A percentile compares a stretch with the other conserved stretches of the same genome.
Conservation (phyloP, 2,113 vertebrate species). For the Burhinus oedicnemus region DNA sequence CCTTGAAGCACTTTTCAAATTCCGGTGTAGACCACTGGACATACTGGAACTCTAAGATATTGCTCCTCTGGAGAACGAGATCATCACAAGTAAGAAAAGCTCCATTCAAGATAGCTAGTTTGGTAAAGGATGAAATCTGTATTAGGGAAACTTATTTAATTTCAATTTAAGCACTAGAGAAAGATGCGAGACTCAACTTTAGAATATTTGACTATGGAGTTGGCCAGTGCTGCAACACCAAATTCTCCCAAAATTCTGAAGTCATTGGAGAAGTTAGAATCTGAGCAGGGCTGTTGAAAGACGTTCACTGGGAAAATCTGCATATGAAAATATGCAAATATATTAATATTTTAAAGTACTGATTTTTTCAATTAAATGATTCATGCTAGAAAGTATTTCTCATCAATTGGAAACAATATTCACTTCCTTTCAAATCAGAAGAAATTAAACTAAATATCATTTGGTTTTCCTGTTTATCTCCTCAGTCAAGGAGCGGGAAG, state of each 20-base stretch:
- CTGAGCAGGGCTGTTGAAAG: not conserved
- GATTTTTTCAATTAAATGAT: constrained; percentile 43
- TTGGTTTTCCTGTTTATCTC: constrained; percentile 40
- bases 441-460: constrained; percentile 49
- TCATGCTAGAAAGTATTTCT: constrained; percentile 35
- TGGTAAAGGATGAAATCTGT: not conserved
- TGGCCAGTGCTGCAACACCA: not conserved
- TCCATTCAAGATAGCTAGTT: not conserved
- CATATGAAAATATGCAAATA: constrained; percentile 51
- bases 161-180: not conserved
- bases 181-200: not conserved
- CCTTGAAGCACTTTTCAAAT: not conserved
- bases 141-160: not conserved
- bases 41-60: not conserved
- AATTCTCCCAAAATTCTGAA: not conserved
- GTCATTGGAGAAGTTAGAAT: not conserved
- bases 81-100: not conserved
- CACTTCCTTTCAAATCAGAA: constrained; percentile 45
- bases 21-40: not conserved
- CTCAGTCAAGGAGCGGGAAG: not conserved
- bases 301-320: not conserved
- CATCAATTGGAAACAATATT: constrained; percentile 45
- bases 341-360: constrained; percentile 36
- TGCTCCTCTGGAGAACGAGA: not conserved
- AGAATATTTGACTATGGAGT: not conserved